Evolutionary conservation across 2,888 invertebrate species (phyloP).

Genomic region (Volucella bombylans): DNA sequence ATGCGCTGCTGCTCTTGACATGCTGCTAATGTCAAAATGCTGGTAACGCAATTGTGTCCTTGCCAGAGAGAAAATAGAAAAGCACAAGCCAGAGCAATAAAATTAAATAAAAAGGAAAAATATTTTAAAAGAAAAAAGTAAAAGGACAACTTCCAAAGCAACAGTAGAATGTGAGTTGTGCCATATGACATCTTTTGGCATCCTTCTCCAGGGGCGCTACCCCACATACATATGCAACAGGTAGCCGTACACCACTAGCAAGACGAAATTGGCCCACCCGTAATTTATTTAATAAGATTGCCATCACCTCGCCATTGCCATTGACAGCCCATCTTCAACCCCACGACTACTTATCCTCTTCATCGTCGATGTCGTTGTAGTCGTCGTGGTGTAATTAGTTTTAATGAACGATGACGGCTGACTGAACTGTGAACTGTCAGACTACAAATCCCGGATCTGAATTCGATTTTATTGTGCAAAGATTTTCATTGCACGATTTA

Average conservation of each 20-base stretch:
- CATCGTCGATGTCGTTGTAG: too few species aligned
- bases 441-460: slow-evolving; percentile 61
- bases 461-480: slow-evolving; percentile 62
- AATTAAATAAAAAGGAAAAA: neutral
- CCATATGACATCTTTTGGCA: slow-evolving; percentile 59
- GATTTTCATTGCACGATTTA: slow-evolving; percentile 65
- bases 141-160: slow-evolving; percentile 5
- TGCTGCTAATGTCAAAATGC: slow-evolving; percentile 48
- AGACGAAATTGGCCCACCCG: slow-evolving; percentile 14
- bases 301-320: neutral
- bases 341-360: too few species aligned
- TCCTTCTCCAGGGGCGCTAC: slow-evolving; percentile 23
- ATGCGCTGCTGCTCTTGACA: slow-evolving; percentile 45
- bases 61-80: slow-evolving; percentile 27
- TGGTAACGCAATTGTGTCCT: slow-evolving; percentile 51
- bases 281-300: slow-evolving; percentile 42
- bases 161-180: slow-evolving; percentile 3
- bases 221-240: slow-evolving; percentile 55
- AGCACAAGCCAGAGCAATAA: slow-evolving; percentile 8
- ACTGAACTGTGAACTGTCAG: slow-evolving; percentile 64
- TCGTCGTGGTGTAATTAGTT: slow-evolving; percentile 58
- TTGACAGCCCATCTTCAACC: neutral
- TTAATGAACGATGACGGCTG: slow-evolving; percentile 53
- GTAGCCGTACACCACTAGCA: slow-evolving; percentile 18
- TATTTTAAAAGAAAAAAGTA: slow-evolving; percentile 10